Conservation (phyloP, 2,888 invertebrate genomes). For the Latheticus oryzae region DNA sequence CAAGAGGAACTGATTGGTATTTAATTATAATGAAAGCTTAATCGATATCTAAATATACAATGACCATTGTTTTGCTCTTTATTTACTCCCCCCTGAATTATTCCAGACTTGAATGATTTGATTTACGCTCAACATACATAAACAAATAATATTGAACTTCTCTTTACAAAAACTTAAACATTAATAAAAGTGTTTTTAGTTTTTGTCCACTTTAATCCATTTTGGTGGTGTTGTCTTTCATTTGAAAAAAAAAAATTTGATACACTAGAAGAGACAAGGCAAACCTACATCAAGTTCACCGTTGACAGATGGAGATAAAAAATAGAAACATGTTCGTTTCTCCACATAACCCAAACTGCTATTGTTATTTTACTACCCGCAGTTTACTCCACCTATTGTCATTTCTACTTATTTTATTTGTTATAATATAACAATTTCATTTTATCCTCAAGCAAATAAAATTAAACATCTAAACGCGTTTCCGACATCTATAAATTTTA, state of each 20-base stretch:
- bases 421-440: conserved; percentile 6
- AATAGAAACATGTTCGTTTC: conserved; percentile 41
- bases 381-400: no score
- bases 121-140: conserved; percentile 12
- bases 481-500: conserved; percentile 21
- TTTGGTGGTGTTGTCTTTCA: conserved; percentile 36
- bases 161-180: conserved; percentile 23
- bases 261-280: conserved; percentile 22
- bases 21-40: conserved; percentile 33
- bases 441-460: conserved; percentile 2
- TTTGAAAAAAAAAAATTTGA: conserved; percentile 39
- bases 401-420: no score
- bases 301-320: conserved; percentile 39
- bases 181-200: conserved; percentile 32
- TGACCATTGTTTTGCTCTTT: conserved; percentile 25
- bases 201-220: conserved; percentile 36
- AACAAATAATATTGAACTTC: conserved; percentile 14
- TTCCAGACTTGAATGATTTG: conserved; percentile 13
- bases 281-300: conserved; percentile 41
- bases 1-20: conserved; percentile 22
- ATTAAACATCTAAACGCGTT: conserved; percentile 17
- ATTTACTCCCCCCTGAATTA: conserved; percentile 13
- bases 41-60: conserved; percentile 29
- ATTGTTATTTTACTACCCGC: conserved; percentile 22
- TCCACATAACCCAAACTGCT: conserved; percentile 20